These are phyloP conservation scores for Tauraco hartlaubi DNA, from an alignment of 2,797 vertebrate genomes.

Conservation along the genomic window DNA sequence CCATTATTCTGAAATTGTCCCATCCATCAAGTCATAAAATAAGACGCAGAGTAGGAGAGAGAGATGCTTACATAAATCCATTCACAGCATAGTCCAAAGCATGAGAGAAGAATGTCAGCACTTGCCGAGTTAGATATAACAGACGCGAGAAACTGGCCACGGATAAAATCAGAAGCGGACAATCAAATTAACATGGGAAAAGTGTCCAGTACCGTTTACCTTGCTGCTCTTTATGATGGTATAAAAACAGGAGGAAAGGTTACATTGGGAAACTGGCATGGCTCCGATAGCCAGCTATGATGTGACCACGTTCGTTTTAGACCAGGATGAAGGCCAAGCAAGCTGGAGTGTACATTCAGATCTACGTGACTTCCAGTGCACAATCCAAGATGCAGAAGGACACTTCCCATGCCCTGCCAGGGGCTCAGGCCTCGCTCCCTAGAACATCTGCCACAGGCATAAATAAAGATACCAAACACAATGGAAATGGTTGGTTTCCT, in stretches of 20 bases:
- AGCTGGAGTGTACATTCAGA: neutral
- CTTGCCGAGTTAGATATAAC: neutral
- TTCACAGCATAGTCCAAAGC: neutral
- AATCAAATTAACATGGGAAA: neutral
- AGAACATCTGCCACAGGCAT: neutral
- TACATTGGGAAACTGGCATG: neutral
- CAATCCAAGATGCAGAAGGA: neutral
- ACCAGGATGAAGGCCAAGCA: neutral
- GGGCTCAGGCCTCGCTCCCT: neutral
- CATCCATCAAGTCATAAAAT: neutral
- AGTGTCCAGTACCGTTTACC: neutral
- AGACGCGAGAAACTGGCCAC: neutral
- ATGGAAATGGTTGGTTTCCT: neutral
- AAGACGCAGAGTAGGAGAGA: neutral
- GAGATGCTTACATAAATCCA: neutral
- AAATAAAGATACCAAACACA: neutral
- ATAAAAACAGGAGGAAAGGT: neutral
- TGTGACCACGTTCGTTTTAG: neutral
- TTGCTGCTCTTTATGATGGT: neutral
- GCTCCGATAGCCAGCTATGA: neutral
- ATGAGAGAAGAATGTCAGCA: neutral
- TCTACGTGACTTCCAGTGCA: accelerated
- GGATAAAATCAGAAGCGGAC: neutral
- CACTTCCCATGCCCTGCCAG: neutral
- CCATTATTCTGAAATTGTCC: neutral